Evolutionary conservation across 2,888 invertebrate genomes (phyloP), one percentile per base, ranked within the genome.

Genomic region (Drosophila yooni): DNA sequence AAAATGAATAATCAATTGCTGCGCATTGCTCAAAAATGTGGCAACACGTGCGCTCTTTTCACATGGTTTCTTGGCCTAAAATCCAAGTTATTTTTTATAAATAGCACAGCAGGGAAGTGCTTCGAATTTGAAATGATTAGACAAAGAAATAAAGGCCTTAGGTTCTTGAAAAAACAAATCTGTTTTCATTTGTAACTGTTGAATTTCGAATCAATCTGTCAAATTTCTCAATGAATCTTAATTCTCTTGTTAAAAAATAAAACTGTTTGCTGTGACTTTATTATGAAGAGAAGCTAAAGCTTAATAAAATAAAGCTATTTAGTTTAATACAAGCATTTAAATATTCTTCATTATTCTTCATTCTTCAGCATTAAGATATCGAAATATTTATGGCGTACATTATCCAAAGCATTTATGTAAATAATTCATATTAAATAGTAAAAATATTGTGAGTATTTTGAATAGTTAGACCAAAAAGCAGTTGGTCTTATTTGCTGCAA

Each of bases 1-100:
- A 61, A n/a, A 46, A 36, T 53, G 34, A 1, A 46, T 25, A 29
- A 46, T 21, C 69, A 77, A 78, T 64, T 34, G 48, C 70, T 46
- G 31, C 21, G 46, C 53, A 34, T 58, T 64, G 29, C 40, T 59
- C 29, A 50, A 33, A 25, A 74, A 36, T 59, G 53, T 62, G 56
- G 56, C 63, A 76, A 65, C 33, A 18, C 25, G 18, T n/a, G n/a
- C 29, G n/a, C 29, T 27, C 33, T 54, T 59, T 82, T 51, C 48
- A 40, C 33, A 13, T 52, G 74, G 43, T 53, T 65, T 71, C 52
- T 53, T 57, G 31, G 15, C 25, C 15, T 27, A 52, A 8, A 43
- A 13, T 13, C 3, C 11, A 27, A 27, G 25, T 25, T 31, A 2
- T 27, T 46, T 46, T n/a, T 38, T 8, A 11, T 31, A 25, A 65